A percentile compares a stretch with the other conserved stretches of the same genome.
Conservation (phyloP, 2,113 vertebrate species). For the Gasterosteus aculeatus region DNA sequence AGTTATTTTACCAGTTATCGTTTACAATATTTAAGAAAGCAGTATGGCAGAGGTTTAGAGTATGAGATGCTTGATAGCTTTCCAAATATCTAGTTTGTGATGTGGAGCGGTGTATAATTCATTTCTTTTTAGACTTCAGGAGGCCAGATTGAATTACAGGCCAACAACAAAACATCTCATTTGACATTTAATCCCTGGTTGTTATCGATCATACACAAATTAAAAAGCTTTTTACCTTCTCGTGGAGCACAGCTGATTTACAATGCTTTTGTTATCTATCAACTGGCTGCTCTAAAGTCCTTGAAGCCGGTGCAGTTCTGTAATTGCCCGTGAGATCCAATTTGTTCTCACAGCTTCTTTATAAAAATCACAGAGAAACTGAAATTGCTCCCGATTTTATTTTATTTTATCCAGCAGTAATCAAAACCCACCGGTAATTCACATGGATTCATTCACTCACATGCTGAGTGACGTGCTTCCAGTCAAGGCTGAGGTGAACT, state of each 20-base stretch:
- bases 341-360: background rate
- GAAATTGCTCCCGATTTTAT: background rate
- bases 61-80: background rate
- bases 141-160: background rate
- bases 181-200: background rate
- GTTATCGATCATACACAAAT: background rate
- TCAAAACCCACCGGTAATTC: background rate
- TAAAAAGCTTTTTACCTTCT: background rate
- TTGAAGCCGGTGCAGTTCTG: background rate
- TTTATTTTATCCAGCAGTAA: background rate
- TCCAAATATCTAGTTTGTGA: background rate
- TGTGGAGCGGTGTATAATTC: background rate
- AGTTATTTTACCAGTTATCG: background rate
- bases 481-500: slow-evolving; percentile 5
- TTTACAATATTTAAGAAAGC: background rate
- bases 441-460: background rate
- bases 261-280: background rate
- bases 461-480: background rate
- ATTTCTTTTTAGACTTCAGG: background rate
- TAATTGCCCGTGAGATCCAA: background rate
- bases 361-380: background rate
- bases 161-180: background rate
- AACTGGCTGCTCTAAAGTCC: background rate
- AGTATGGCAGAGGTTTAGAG: background rate
- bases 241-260: background rate